Conservation (phyloP, 2,888 invertebrate genomes). For the Pheosia gnoma region DNA sequence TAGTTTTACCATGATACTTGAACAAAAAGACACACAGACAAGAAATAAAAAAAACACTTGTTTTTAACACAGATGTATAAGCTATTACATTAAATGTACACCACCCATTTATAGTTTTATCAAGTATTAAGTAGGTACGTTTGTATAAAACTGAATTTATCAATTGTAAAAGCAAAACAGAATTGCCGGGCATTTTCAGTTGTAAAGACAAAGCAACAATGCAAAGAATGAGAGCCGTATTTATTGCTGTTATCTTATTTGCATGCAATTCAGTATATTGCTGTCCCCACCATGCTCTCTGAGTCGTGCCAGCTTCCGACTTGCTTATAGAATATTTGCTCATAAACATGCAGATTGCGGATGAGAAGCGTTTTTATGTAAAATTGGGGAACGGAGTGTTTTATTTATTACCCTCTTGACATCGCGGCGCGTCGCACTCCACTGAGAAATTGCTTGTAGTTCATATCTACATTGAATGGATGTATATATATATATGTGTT, state of each 20-base stretch:
- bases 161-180: constrained; percentile 3
- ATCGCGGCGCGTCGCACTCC: constrained; percentile 64
- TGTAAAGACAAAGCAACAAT: constrained; percentile 16
- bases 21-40: too few relatives aligned
- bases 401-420: constrained; percentile 83
- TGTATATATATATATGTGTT: constrained; percentile 18
- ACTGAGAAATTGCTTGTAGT: constrained; percentile 63
- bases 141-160: background rate
- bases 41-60: too few relatives aligned
- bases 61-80: too few relatives aligned
- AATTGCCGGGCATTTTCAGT: background rate
- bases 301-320: constrained; percentile 61
- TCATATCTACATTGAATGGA: constrained; percentile 52
- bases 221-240: constrained; percentile 61
- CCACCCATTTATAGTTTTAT: too few relatives aligned
- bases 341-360: constrained; percentile 84
- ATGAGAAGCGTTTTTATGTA: constrained; percentile 82
- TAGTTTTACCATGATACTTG: too few relatives aligned
- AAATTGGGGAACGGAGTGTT: constrained; percentile 78
- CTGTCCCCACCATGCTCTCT: constrained; percentile 62
- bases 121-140: too few relatives aligned
- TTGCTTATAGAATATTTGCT: constrained; percentile 83
- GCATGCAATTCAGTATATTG: constrained; percentile 80
- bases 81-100: too few relatives aligned
- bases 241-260: constrained; percentile 81